Conservation (phyloP, 2,888 invertebrate genomes). For the Lithophane leautieri region DNA sequence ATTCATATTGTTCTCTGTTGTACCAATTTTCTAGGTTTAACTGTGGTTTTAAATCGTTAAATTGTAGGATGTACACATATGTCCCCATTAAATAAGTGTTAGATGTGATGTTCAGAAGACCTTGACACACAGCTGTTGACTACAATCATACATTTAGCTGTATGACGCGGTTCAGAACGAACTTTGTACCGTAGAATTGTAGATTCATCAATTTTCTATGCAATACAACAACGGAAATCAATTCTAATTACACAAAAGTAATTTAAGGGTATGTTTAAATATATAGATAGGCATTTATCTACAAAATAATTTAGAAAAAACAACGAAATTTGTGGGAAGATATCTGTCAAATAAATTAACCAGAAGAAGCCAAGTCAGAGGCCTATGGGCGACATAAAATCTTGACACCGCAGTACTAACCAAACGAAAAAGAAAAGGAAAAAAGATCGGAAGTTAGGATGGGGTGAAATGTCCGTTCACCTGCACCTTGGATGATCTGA, state of each 20-base stretch:
- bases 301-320: not conserved
- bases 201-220: not conserved
- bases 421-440: too few species aligned
- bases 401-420: too few species aligned
- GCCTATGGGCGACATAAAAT: too few species aligned
- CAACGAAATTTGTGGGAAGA: not conserved
- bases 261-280: too few species aligned
- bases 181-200: conserved; percentile 38
- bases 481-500: not conserved
- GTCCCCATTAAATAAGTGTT: not conserved
- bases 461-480: not conserved
- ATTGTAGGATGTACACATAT: not conserved
- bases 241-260: not conserved
- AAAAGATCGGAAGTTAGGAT: not conserved
- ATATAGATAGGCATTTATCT: not conserved
- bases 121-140: conserved; percentile 40
- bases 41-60: not conserved
- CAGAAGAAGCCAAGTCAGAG: too few species aligned
- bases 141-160: conserved; percentile 20
- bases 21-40: not conserved
- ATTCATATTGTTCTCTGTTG: not conserved
- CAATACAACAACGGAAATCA: not conserved
- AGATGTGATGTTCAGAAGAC: conserved; percentile 7
- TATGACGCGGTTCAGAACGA: conserved; percentile 3
- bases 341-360: not conserved